A percentile compares a stretch with the other conserved stretches of the same genome.
phyloP scores from a whole-genome alignment of 2,888 invertebrate genomes.

The Minunthozetes semirufus region DNA sequence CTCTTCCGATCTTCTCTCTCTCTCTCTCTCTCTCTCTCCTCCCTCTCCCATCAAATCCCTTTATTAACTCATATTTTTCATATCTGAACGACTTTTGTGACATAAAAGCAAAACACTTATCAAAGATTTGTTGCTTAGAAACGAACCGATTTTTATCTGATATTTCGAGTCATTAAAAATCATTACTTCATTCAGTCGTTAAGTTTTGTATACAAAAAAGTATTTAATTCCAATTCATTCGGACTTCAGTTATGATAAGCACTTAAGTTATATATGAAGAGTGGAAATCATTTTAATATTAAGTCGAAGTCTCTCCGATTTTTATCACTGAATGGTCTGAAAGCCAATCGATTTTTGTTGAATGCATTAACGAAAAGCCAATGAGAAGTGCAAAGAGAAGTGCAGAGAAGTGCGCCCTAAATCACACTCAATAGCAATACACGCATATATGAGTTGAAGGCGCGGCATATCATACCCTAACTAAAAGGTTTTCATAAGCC shows the following conservation, averaged over 20 bases:
- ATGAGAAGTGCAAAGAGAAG: too few relatives aligned
- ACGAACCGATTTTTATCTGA: background rate
- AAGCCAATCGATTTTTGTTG: slow-evolving; percentile 12
- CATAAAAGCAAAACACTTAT: slow-evolving; percentile 18
- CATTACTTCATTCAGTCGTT: background rate
- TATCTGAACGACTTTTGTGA: slow-evolving; percentile 12
- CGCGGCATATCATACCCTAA: slow-evolving; percentile 10
- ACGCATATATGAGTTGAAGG: background rate
- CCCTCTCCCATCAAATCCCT: background rate
- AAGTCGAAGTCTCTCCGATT: too few relatives aligned
- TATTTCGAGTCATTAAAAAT: background rate
- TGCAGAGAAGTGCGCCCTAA: slow-evolving; percentile 6
- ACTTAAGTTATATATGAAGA: too few relatives aligned
- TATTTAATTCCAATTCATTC: background rate
- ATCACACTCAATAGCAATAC: slow-evolving; percentile 13
- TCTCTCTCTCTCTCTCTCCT: background rate
- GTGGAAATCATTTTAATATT: too few relatives aligned
- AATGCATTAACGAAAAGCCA: slow-evolving; percentile 14
- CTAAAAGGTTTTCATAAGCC: background rate
- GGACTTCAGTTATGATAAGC: too few relatives aligned
- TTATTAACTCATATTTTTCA: slow-evolving; percentile 1
- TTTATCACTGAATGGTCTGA: background rate
- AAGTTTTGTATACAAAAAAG: background rate
- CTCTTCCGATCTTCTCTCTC: background rate
- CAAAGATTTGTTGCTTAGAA: slow-evolving; percentile 24